Evolutionary conservation across 1,140 invertebrate species (phyloP), one percentile per base, ranked within the genome.

Genomic region (Stegodyphus mimosarum): DNA sequence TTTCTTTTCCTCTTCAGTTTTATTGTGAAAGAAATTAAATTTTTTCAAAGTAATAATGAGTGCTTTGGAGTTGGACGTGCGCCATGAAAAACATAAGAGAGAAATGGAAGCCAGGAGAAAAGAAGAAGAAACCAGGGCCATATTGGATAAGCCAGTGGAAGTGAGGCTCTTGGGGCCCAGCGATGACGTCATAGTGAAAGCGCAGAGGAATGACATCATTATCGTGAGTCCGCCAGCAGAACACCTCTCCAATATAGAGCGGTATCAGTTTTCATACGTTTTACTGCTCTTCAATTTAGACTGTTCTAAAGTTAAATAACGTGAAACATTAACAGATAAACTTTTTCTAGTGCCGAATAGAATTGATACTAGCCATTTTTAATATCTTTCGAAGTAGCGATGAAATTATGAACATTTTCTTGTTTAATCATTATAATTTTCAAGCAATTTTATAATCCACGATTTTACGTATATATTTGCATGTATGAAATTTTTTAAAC

Each of bases 171-270:
- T 78, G n/a, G 83, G 83, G 6, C 53, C 67, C 9, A 86, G 9
- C 10, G 75, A 86, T 78, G 83, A 86, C 75, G 83, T 86, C 83
- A 78, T 86, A 15, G 74, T 86, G 52, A 86, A 86, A 33, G 55
- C 83, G 4, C 53, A 66, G 6, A 71, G 83, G 48, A 86, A 86
- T 86, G 83, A 86, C 55, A 74, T 86, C 83, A 86, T 86, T 6
- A 55, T 86, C 17, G 75, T 86, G 17, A 71, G 53, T 48, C 70
- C 70, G 0, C 17, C 69, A 5, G 18, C 53, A n/a, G 72, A 55
- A 10, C 72, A 70, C 51, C 73, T 84, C n/a, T 75, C 63, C 53
- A n/a, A 49, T 49, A 73, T 75, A 4, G 81, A 84, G 64, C 71
- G 81, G 81, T 84, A 84, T 52, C 17, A n/a, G 51, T 50, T 50